A percentile compares a stretch with the other conserved stretches of the same genome.
phyloP scores from a whole-genome alignment of 53 echinoderm and acorn worm genomes.

The Echinometra lucunter region DNA sequence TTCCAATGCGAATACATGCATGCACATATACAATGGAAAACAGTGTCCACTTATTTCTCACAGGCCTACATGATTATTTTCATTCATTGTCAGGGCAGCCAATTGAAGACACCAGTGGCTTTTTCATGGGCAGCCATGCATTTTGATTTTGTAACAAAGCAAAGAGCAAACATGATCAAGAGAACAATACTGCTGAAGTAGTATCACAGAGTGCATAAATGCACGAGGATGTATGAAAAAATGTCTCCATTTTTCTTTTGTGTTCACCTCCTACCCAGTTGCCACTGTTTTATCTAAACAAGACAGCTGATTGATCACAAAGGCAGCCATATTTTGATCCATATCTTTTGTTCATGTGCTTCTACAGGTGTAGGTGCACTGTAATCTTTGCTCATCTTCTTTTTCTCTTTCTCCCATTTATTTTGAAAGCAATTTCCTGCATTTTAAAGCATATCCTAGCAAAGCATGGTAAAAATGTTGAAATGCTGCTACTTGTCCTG shows the following conservation, averaged over 20 bases:
- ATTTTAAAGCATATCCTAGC: neutral
- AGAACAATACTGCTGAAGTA: neutral
- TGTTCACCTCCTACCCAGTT: neutral
- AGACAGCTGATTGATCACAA: neutral
- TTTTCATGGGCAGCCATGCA: neutral
- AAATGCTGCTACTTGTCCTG: conserved; percentile 35
- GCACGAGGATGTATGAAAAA: neutral
- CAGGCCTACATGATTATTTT: neutral
- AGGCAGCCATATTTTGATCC: neutral
- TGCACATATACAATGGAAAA: neutral
- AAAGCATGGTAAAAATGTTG: neutral
- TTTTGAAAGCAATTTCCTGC: neutral
- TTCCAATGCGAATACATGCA: neutral
- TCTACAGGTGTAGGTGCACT: neutral
- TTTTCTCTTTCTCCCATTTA: no score
- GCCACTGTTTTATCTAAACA: neutral
- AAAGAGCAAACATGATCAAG: neutral
- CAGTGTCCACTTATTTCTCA: neutral
- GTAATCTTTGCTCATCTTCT: neutral
- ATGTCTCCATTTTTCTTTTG: neutral
- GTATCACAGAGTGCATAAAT: neutral
- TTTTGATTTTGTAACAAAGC: neutral
- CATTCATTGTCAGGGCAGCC: neutral
- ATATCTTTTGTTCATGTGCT: neutral
- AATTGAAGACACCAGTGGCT: neutral